These are phyloP conservation scores for Sebastes vulpes DNA, from an alignment of 2,797 vertebrate species.

Conservation along the genomic window DNA sequence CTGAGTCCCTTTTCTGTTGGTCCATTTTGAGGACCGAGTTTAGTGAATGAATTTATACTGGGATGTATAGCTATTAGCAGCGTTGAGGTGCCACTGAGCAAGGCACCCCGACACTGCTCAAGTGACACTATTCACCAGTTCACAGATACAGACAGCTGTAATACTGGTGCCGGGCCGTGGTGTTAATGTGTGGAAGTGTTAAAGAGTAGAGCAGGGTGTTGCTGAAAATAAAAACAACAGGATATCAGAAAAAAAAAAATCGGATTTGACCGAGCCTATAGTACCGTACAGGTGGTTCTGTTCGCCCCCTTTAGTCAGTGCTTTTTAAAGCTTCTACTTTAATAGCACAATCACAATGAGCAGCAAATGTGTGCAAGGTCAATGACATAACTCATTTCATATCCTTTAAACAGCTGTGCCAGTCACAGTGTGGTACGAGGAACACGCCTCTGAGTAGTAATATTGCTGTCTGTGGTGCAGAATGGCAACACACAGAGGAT, in stretches of 20 bases:
- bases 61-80: not conserved
- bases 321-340: not conserved
- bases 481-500: not conserved
- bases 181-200: not conserved
- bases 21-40: no score
- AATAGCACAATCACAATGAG: not conserved
- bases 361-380: not conserved
- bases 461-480: not conserved
- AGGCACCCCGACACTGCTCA: not conserved
- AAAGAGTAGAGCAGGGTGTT: not conserved
- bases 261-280: accelerated
- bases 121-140: not conserved
- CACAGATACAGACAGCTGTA: not conserved
- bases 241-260: not conserved
- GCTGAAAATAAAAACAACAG: not conserved
- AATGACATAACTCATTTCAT: not conserved
- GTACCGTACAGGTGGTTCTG: not conserved
- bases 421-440: not conserved
- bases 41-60: no score
- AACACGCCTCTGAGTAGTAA: not conserved
- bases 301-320: not conserved
- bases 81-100: not conserved
- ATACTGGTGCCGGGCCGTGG: not conserved
- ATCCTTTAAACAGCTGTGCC: not conserved
- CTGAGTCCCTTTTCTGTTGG: no score